A percentile compares a stretch with the other conserved stretches of the same genome.
These are phyloP conservation scores for Coleophora flavipennella DNA, from an alignment of 2,888 invertebrate species.

Conservation along the genomic window DNA sequence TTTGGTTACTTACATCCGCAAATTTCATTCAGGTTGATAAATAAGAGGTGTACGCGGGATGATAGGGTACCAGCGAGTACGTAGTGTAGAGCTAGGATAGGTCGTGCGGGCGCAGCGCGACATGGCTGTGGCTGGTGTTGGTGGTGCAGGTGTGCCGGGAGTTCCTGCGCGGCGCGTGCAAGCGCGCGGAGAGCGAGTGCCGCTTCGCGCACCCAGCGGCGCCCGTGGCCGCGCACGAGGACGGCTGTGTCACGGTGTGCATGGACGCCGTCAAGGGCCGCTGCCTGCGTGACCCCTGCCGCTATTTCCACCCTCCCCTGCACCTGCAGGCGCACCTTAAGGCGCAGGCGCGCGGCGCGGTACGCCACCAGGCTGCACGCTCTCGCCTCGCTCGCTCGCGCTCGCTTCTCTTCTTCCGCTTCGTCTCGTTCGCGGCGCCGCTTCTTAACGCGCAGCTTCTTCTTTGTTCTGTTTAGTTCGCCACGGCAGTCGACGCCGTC, in stretches of 20 bases:
- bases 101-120: conserved; percentile 30
- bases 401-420: conserved; percentile 68
- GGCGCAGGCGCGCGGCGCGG: conserved; percentile 96
- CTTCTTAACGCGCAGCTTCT: conserved; percentile 67
- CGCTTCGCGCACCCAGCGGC: conserved; percentile 99
- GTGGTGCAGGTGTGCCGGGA: conserved; percentile 96
- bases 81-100: too few species aligned
- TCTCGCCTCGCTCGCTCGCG: conserved; percentile 64
- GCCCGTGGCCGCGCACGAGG: conserved; percentile 96
- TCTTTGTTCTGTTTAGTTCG: conserved; percentile 63
- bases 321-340: conserved; percentile 99
- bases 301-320: conserved; percentile 99
- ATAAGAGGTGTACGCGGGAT: too few species aligned
- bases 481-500: conserved; percentile 50
- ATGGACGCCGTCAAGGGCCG: conserved; percentile 99
- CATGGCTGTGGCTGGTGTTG: conserved; percentile 52
- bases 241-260: conserved; percentile 99
- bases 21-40: too few species aligned
- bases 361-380: conserved; percentile 80
- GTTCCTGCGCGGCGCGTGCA: conserved; percentile 98
- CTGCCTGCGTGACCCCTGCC: conserved; percentile 99
- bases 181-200: conserved; percentile 97
- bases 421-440: conserved; percentile 66
- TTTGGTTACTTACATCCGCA: too few species aligned
- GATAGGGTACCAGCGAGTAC: too few species aligned